Conservation (phyloP, 2,797 vertebrate species). For the Pantherophis alleghaniensis region DNA sequence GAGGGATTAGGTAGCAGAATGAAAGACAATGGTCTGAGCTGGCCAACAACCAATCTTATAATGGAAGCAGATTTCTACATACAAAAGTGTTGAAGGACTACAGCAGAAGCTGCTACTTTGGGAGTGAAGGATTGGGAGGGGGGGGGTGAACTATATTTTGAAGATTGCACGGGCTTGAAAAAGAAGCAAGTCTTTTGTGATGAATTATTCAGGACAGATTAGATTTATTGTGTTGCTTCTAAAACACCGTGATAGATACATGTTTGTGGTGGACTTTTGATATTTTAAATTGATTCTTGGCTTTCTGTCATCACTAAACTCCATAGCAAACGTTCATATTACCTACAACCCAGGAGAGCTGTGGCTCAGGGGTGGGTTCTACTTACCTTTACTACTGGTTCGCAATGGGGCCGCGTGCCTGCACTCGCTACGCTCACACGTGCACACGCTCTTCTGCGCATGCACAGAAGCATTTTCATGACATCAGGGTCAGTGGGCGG, state of each 20-base stretch:
- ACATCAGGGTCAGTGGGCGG: too few relatives aligned
- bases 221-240: background rate
- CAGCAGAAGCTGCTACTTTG: background rate
- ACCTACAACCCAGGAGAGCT: background rate
- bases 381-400: too few relatives aligned
- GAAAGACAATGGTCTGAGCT: background rate
- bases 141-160: background rate
- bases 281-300: slow-evolving; percentile 7
- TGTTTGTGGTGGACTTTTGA: background rate
- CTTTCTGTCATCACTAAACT: background rate
- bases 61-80: background rate
- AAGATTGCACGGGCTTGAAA: background rate
- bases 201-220: background rate
- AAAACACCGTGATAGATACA: background rate
- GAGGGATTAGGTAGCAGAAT: background rate
- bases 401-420: too few relatives aligned
- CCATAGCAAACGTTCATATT: background rate
- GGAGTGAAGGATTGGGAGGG: background rate
- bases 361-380: background rate
- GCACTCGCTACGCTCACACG: too few relatives aligned
- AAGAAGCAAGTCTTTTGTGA: background rate
- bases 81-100: background rate
- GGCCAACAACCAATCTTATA: background rate
- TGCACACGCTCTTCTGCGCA: too few relatives aligned
- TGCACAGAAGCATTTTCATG: too few relatives aligned